Percentiles rank a stretch among this genome's conserved stretches.
Evolutionary conservation across 2,888 invertebrate species (phyloP).

Genomic region (Halictus ligatus): DNA sequence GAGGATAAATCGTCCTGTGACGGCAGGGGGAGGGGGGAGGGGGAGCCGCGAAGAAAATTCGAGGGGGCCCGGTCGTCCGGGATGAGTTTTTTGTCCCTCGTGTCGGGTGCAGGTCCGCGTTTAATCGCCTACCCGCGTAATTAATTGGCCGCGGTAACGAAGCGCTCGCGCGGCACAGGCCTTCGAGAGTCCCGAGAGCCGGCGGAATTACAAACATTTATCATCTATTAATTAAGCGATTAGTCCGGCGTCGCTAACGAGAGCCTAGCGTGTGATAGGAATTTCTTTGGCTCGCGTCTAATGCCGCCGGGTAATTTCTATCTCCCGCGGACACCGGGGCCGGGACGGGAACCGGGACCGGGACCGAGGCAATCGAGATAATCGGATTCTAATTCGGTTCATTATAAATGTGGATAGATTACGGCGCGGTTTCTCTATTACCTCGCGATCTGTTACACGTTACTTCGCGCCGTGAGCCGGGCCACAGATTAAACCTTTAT

Average conservation of each 20-base stretch:
- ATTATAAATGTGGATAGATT: slow-evolving; percentile 48
- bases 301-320: slow-evolving; percentile 60
- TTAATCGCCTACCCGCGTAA: slow-evolving; percentile 63
- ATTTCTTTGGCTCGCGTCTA: slow-evolving; percentile 55
- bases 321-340: neutral
- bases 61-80: slow-evolving; percentile 26
- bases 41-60: slow-evolving; percentile 62
- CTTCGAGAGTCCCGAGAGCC: slow-evolving; percentile 32
- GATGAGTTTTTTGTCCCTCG: slow-evolving; percentile 36
- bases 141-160: slow-evolving; percentile 71
- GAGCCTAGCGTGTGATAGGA: slow-evolving; percentile 56
- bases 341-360: neutral
- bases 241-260: slow-evolving; percentile 71
- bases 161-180: slow-evolving; percentile 45
- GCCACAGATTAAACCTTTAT: slow-evolving; percentile 7
- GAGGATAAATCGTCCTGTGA: slow-evolving; percentile 61
- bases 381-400: slow-evolving; percentile 53
- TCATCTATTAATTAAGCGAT: slow-evolving; percentile 77
- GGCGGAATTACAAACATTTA: slow-evolving; percentile 71
- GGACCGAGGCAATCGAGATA: slow-evolving; percentile 33
- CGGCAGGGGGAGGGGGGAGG: neutral
- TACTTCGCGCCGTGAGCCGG: slow-evolving; percentile 8
- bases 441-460: slow-evolving; percentile 29
- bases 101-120: slow-evolving; percentile 22
- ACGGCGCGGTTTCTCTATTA: slow-evolving; percentile 40